Percentiles rank a stretch among this genome's conserved stretches.
Conservation (phyloP, 2,797 vertebrate genomes). For the Eulemur albifrons region DNA sequence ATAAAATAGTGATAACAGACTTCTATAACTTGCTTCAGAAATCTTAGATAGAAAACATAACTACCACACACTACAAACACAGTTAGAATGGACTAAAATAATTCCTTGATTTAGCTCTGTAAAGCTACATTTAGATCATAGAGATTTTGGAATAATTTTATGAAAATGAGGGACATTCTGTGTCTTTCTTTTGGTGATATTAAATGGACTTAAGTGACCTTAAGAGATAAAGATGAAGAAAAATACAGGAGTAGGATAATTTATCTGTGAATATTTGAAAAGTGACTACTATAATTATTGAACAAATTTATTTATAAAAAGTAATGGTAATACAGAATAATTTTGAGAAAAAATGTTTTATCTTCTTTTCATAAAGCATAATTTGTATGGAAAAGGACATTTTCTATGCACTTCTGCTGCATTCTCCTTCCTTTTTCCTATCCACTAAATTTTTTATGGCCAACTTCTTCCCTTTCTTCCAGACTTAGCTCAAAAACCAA, state of each 20-base stretch:
- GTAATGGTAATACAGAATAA: not conserved
- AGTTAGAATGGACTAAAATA: not conserved
- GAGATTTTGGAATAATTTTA: not conserved
- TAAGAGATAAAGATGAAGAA: not conserved
- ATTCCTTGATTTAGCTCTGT: not conserved
- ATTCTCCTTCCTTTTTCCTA: not conserved
- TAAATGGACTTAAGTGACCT: not conserved
- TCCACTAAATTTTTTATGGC: not conserved
- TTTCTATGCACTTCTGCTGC: not conserved
- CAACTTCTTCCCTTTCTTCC: not conserved
- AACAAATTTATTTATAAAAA: not conserved
- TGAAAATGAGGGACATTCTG: not conserved
- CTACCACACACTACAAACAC: not conserved
- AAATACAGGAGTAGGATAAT: not conserved
- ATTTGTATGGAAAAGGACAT: not conserved
- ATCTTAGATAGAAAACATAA: not conserved
- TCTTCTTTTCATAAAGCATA: not conserved
- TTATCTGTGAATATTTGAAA: not conserved
- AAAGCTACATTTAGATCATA: not conserved
- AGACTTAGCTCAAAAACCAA: not conserved
- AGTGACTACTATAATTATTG: not conserved
- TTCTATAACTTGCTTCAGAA: slow-evolving; percentile 22
- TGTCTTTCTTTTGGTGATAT: slow-evolving; percentile 9
- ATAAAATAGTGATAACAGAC: not conserved
- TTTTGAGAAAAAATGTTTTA: not conserved